Evolutionary conservation across 2,797 vertebrate genomes (phyloP).

Genomic region (Garrulus glandarius): DNA sequence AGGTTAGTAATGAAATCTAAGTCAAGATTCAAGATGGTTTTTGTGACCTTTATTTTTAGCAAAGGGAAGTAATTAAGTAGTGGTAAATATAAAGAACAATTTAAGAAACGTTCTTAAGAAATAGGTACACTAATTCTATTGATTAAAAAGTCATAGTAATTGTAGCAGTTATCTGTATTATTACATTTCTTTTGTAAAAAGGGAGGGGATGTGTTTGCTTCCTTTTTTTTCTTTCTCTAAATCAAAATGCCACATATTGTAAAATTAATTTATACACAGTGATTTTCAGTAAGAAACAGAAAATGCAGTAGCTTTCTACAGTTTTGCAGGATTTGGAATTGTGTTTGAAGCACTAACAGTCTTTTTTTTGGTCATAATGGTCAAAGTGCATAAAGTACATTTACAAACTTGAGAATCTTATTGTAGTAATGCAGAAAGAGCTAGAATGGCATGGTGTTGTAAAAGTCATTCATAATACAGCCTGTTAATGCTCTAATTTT

Average conservation of each 20-base stretch:
- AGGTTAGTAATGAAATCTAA: constrained; percentile 70
- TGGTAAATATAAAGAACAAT: constrained; percentile 78
- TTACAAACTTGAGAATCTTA: neutral
- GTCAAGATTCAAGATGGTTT: constrained; percentile 59
- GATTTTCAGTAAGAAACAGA: neutral
- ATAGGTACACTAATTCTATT: constrained; percentile 32
- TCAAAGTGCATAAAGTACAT: neutral
- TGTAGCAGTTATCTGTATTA: constrained; percentile 47
- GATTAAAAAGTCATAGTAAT: constrained; percentile 28
- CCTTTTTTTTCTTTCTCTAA: neutral
- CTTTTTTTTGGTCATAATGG: neutral
- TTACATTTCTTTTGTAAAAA: constrained; percentile 24
- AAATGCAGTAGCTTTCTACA: neutral
- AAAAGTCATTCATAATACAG: neutral
- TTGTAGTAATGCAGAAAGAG: neutral
- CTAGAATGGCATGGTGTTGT: neutral
- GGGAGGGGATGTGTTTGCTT: neutral
- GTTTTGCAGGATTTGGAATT: neutral
- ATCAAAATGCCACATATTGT: neutral
- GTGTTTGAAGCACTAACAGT: neutral
- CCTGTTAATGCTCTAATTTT: neutral
- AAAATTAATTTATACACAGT: neutral
- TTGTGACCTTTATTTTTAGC: constrained; percentile 78
- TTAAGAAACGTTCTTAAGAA: constrained; percentile 66
- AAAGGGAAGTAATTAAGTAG: constrained; percentile 81